Percentiles rank a stretch among this genome's conserved stretches.
These are phyloP conservation scores for Proteles cristata DNA, from an alignment of 2,113 vertebrate genomes.

Conservation along the genomic window DNA sequence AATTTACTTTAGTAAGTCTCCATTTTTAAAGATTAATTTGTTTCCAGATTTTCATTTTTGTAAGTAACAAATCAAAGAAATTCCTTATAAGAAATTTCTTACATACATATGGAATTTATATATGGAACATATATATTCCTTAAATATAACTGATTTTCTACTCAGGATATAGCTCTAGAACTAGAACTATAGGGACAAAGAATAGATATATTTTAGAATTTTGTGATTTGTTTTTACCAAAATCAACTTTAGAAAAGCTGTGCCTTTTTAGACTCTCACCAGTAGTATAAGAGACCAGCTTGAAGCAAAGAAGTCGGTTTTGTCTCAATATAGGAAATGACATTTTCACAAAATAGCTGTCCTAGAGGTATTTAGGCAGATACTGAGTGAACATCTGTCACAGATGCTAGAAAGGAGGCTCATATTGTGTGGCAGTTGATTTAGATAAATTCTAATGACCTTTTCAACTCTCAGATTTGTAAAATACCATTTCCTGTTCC, in stretches of 20 bases:
- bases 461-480: conserved; percentile 35
- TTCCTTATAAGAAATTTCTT: conserved; percentile 9
- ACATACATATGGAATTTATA: not conserved
- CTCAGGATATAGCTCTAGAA: not conserved
- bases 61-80: conserved; percentile 7
- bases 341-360: not conserved
- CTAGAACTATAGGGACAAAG: not conserved
- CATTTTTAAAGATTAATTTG: not conserved
- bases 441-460: conserved; percentile 32
- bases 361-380: not conserved
- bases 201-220: not conserved
- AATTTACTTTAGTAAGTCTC: not conserved
- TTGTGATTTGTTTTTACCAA: conserved; percentile 26
- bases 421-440: not conserved
- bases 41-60: conserved; percentile 7
- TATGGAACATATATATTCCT: not conserved
- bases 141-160: not conserved
- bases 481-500: not conserved
- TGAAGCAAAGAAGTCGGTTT: conserved; percentile 22
- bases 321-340: not conserved
- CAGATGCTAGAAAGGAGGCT: not conserved
- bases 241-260: not conserved
- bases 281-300: not conserved
- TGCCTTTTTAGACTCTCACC: not conserved
- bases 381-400: not conserved